These are phyloP conservation scores for Bombus confusus DNA, from an alignment of 1,140 invertebrate genomes.

Conservation along the genomic window DNA sequence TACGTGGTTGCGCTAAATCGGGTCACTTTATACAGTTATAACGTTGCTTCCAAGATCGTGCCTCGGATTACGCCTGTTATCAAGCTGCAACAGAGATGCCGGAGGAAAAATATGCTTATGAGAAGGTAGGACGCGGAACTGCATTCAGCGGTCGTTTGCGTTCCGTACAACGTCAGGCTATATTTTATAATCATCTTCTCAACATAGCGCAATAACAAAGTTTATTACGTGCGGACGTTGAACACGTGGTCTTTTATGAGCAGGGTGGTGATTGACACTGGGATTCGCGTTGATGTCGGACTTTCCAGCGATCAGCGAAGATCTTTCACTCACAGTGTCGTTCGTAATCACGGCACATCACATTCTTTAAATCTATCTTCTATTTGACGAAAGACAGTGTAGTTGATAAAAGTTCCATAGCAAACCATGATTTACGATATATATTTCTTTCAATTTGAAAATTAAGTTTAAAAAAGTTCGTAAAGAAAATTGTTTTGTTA, in stretches of 20 bases:
- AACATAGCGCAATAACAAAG: background rate
- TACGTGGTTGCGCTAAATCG: constrained; percentile 3
- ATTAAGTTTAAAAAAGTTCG: too few relatives aligned
- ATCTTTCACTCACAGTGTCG: background rate
- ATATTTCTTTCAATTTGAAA: background rate
- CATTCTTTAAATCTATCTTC: background rate
- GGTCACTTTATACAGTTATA: constrained; percentile 30
- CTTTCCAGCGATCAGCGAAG: too few relatives aligned
- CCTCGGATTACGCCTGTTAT: background rate
- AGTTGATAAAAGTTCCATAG: background rate
- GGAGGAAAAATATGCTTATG: background rate
- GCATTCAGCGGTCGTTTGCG: background rate
- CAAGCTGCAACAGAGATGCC: background rate
- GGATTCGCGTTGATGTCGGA: too few relatives aligned
- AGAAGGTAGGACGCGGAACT: background rate
- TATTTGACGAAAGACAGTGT: background rate
- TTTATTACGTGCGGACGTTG: background rate
- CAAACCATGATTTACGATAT: background rate
- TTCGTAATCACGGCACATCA: background rate
- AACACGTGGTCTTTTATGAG: background rate
- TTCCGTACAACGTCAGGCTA: too few relatives aligned
- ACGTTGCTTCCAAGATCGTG: background rate
- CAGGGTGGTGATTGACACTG: too few relatives aligned
- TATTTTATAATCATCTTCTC: background rate
- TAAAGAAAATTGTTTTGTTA: too few relatives aligned